phyloP scores from a whole-genome alignment of 2,113 vertebrate genomes.

The Noctilio leporinus region DNA sequence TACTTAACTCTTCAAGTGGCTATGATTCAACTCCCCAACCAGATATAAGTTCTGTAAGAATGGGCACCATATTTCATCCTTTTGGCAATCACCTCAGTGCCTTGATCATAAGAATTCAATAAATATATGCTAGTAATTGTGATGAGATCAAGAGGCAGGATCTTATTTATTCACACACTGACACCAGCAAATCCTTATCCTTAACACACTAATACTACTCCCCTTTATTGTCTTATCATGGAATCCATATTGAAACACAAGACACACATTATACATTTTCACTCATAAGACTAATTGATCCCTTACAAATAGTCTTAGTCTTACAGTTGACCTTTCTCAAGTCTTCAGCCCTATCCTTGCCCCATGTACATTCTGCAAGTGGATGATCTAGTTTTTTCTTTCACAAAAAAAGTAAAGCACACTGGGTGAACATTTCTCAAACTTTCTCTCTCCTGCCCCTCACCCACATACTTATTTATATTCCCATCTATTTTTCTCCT shows the following conservation, averaged over 20 bases:
- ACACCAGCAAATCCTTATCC: background rate
- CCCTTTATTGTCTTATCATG: background rate
- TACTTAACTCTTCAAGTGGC: slow-evolving; percentile 39
- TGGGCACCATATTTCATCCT: background rate
- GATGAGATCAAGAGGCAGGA: background rate
- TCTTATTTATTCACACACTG: background rate
- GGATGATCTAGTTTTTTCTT: background rate
- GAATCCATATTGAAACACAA: background rate
- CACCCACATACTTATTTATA: background rate
- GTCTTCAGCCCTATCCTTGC: background rate
- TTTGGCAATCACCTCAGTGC: background rate
- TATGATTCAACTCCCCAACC: slow-evolving; percentile 10
- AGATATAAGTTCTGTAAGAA: background rate
- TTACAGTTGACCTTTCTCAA: background rate
- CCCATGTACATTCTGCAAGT: background rate
- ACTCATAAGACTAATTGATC: background rate
- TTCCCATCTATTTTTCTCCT: background rate
- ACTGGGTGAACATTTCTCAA: background rate
- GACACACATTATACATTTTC: background rate
- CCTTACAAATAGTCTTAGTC: background rate
- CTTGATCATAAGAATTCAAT: background rate
- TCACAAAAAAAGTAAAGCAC: background rate
- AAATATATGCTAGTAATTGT: background rate
- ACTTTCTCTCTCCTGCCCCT: background rate
- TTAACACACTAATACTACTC: background rate